Evolutionary conservation across 1,140 invertebrate species (phyloP), one percentile per base, ranked within the genome.

Genomic region (Orius insidiosus): DNA sequence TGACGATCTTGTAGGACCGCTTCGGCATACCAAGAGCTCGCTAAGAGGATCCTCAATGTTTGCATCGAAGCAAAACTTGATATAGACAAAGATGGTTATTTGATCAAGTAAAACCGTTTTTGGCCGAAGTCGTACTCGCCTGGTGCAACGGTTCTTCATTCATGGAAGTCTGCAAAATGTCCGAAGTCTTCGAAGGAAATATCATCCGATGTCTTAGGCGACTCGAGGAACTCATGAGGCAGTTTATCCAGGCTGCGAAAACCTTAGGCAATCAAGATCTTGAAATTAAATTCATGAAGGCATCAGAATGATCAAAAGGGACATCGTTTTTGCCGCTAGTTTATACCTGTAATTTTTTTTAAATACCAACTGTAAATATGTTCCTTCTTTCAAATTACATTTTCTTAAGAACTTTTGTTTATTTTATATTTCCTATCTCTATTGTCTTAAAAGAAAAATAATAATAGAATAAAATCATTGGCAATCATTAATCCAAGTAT

Each of bases 311-410:
- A 75, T 99, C 24, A 98, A 98, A 66, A 73, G 95, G 54, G 95
- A 98, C 62, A 99, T 98, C 65, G 89, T 98, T 14, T 99, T 99
- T 69, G 94, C 95, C 43, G 93, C 94, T 24, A 96, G 90, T 64
- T 73, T 99, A 9, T 99, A 99, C 69, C 74, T 98, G 56, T 98
- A 78, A 72, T 16, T 38, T 33, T n/a, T n/a, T 24, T 24, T 24
- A 24, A 24, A 24, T 24, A 24, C 24, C n/a, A n/a, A n/a, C n/a
- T n/a, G n/a, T n/a, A n/a, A n/a, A n/a, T n/a, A n/a, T n/a, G n/a
- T n/a, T n/a, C n/a, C n/a, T n/a, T n/a, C n/a, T n/a, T n/a, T n/a
- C n/a, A n/a, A n/a, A n/a, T n/a, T n/a, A n/a, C n/a, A n/a, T n/a
- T n/a, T n/a, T n/a, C n/a, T n/a, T n/a, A n/a, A n/a, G n/a, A n/a